Evolutionary conservation across 1,140 invertebrate genomes (phyloP), one percentile per base, ranked within the genome.

Genomic region (Drosophila sulfurigaster): DNA sequence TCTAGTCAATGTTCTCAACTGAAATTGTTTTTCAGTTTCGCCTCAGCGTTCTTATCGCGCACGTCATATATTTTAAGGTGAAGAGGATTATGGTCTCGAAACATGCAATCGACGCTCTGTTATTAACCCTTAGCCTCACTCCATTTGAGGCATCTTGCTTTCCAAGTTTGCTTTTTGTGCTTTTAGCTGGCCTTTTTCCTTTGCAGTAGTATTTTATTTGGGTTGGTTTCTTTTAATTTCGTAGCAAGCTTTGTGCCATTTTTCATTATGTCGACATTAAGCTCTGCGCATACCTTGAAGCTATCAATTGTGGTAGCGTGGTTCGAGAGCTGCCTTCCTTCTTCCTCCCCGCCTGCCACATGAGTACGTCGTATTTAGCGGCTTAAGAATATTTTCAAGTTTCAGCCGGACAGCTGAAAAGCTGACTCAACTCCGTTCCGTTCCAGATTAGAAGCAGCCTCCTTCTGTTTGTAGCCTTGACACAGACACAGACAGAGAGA

Each of bases 31-130:
- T 75, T 45, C 59, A 48, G 16, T 77, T 65, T 43, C 20, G 49
- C 11, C 52, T 8, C n/a, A 13, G 6, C 43, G 13, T 38, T 76
- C 80, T 88, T 87, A 87, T 87, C 83, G 83, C 68, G 32, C 74
- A 58, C 83, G 72, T 88, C 81, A 83, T 75, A 69, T 83, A 88
- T 88, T 78, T 66, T 65, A 49, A 59, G 13, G 57, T 77, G 72
- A 70, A 59, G 78, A 71, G 82, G 81, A 86, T 85, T 86, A 85
- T 86, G 78, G 74, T 43, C 68, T 60, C 20, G 65, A 20, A 48
- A 65, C 81, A 86, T 81, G 81, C 81, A 75, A 85, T 79, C 67
- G 60, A 38, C 25, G 45, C 35, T 62, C 58, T 64, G 58, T 60
- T 71, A 82, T 75, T 80, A 75, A 65, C 48, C 67, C 38, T 15